Percentiles rank a stretch among this genome's conserved stretches.
These are phyloP conservation scores for Tamias sibiricus DNA, from an alignment of 2,113 vertebrate species.

Conservation along the genomic window DNA sequence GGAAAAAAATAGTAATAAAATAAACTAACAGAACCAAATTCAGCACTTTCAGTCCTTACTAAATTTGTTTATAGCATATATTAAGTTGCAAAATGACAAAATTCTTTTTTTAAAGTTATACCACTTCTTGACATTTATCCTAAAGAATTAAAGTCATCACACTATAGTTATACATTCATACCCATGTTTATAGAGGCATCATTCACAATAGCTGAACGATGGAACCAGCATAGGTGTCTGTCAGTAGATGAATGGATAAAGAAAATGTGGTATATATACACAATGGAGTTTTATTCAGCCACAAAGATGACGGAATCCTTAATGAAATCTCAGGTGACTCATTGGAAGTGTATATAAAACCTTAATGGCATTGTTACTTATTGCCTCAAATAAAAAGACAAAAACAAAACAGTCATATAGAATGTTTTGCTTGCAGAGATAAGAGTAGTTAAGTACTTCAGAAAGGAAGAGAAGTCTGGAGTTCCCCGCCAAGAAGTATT, in stretches of 20 bases:
- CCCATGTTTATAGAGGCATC: no score
- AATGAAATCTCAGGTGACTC: background rate
- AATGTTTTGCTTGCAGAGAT: background rate
- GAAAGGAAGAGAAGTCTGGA: background rate
- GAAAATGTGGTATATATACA: no score
- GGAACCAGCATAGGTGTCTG: no score
- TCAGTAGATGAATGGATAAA: no score
- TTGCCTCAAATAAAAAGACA: background rate
- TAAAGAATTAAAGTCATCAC: no score
- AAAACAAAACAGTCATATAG: background rate
- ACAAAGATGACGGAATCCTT: background rate
- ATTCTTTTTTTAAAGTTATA: background rate
- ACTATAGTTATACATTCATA: no score
- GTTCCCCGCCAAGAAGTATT: background rate
- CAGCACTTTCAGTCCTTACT: background rate
- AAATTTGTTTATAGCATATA: background rate
- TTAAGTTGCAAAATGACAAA: background rate
- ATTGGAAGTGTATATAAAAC: background rate
- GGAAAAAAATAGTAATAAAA: slow-evolving; percentile 32
- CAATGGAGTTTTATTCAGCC: background rate
- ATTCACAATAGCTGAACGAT: no score
- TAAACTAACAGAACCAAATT: background rate
- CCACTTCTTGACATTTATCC: no score
- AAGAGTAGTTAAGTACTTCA: background rate
- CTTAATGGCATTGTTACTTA: background rate